Evolutionary conservation across 2,113 vertebrate genomes (phyloP), one percentile per base, ranked within the genome.

Genomic region (Stigmatopora argus): DNA sequence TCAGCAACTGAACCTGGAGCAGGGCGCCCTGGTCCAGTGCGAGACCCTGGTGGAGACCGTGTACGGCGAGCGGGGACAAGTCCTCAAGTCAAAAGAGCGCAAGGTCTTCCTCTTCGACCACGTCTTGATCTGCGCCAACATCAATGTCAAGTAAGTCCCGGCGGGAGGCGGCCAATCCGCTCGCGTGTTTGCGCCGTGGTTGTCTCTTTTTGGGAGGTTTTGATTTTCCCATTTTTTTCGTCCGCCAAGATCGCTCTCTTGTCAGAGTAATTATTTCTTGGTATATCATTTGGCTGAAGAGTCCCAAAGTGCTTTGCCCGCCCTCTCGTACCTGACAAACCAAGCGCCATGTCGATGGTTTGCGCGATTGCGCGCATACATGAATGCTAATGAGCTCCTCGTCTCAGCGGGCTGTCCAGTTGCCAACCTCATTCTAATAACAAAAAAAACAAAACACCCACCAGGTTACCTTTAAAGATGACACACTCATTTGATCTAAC

Each of bases 31-130:
- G 77, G 89, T 98, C 67, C 92, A 96, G 48, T 97, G 94, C 0
- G 96, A 98, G 90, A 96, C 95, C 0, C 86, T 99, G 65, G 93
- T 94, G 0, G 96, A 99, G 91, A 98, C 93, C 0, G 96, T 99
- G 72, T 96, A 95, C 0, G 93, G 96, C 0, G 96, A 98, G 62
- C 90, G 94, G 0, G 95, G 96, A 64, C 95, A 98, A 85, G 92
- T 98, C 67, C 91, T 98, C 79, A 99, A 98, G 81, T 97, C 95
- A 14, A 98, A 95, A 88, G 95, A 97, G 75, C 88, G 95, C 62
- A 93, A 94, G 71, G 92, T 97, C 80, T 99, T 98, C 87, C 93
- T 99, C 72, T 93, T 98, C 78, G 94, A 90, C 0, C 94, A 96
- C 82, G 91, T 92, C 59, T 88, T 98, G 74, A 88, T 99, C 74